Evolutionary conservation across 2,113 vertebrate species (phyloP).

Genomic region (Serilophus lunatus): DNA sequence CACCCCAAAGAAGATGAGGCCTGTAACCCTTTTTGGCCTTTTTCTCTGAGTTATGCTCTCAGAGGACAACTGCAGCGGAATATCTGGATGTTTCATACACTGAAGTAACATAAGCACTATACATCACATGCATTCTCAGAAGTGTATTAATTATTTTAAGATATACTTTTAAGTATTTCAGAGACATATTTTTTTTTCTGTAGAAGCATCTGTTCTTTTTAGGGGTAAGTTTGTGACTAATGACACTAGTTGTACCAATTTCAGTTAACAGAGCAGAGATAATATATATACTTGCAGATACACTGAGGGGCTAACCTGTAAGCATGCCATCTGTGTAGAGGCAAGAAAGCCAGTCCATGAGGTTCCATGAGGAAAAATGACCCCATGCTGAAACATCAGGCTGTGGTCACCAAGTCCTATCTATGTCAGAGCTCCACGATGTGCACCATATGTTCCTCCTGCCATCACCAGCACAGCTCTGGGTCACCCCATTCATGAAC

Average conservation of each 20-base stretch:
- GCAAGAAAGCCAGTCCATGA: neutral
- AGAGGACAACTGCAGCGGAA: neutral
- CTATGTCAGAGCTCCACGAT: rapidly evolving
- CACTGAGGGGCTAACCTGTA: neutral
- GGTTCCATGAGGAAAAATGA: neutral
- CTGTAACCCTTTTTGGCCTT: neutral
- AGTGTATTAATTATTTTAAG: neutral
- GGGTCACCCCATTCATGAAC: neutral
- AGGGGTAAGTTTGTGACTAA: neutral
- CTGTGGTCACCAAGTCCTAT: neutral
- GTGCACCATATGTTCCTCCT: rapidly evolving
- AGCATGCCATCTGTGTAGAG: neutral
- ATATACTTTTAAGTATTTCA: neutral
- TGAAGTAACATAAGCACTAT: neutral
- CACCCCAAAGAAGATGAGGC: neutral
- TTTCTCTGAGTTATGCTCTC: neutral
- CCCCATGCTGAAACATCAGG: neutral
- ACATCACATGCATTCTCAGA: neutral
- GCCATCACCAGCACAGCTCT: neutral
- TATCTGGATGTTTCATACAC: neutral
- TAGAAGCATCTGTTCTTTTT: neutral
- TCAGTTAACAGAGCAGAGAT: neutral
- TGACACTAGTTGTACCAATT: neutral
- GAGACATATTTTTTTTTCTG: neutral
- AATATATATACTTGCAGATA: neutral